phyloP scores from a whole-genome alignment of 2,113 vertebrate genomes.

The Halichoerus grypus region DNA sequence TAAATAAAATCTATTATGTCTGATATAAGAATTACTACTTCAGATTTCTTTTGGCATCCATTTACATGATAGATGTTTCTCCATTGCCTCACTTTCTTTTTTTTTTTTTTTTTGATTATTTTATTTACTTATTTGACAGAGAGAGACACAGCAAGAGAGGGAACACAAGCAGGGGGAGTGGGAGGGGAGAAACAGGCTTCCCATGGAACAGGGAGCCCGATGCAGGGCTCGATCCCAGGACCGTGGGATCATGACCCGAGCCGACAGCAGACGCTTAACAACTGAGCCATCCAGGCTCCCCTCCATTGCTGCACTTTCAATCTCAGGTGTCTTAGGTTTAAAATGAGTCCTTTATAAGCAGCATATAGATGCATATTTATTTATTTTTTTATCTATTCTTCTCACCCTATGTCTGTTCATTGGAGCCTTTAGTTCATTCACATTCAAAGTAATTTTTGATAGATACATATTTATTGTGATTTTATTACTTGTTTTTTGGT shows the following conservation, averaged over 20 bases:
- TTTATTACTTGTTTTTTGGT: background rate
- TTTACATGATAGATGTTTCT: background rate
- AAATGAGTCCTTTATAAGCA: background rate
- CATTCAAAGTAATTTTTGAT: background rate
- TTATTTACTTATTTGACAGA: no score
- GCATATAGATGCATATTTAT: background rate
- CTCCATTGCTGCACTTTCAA: background rate
- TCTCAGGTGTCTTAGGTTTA: background rate
- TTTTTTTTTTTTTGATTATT: no score
- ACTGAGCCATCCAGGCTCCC: no score
- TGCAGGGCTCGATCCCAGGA: no score
- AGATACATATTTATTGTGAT: background rate
- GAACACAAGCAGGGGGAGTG: no score
- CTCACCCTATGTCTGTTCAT: background rate
- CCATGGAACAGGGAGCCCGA: no score
- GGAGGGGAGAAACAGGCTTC: no score
- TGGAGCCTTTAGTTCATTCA: background rate
- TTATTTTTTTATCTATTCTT: background rate
- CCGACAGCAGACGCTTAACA: no score
- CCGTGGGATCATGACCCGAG: no score
- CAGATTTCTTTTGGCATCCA: background rate
- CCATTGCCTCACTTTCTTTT: background rate
- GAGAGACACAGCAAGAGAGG: no score
- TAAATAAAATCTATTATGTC: background rate
- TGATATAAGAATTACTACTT: background rate